Evolutionary conservation across 2,888 invertebrate species (phyloP).

Genomic region (Epirrhoe tristata): DNA sequence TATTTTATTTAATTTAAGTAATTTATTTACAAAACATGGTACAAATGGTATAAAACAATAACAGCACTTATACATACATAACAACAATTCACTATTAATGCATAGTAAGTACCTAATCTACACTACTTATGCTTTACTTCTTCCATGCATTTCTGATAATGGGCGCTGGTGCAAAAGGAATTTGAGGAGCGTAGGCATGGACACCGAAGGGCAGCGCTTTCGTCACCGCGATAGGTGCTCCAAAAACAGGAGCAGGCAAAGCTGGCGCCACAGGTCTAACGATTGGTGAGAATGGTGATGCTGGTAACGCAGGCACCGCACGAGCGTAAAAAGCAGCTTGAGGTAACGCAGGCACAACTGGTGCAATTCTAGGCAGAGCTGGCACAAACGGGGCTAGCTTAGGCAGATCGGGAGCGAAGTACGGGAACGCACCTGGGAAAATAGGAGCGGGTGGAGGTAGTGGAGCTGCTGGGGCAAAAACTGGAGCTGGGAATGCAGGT

Average conservation of each 20-base stretch:
- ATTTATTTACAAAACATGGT: constrained; percentile 60
- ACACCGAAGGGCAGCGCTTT: constrained; percentile 54
- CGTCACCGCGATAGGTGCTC: constrained; percentile 59
- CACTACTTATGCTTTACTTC: constrained; percentile 62
- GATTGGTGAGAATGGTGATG: constrained; percentile 63
- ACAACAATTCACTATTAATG: constrained; percentile 40
- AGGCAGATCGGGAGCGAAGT: constrained; percentile 36
- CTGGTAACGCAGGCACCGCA: constrained; percentile 45
- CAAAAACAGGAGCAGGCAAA: constrained; percentile 52
- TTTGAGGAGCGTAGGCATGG: constrained; percentile 57
- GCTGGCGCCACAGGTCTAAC: constrained; percentile 56
- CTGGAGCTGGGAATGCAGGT: constrained; percentile 41
- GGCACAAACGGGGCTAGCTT: constrained; percentile 40
- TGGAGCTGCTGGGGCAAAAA: constrained; percentile 37
- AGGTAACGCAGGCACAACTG: constrained; percentile 35
- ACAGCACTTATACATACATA: constrained; percentile 47
- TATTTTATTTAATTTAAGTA: too few relatives aligned
- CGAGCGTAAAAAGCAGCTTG: constrained; percentile 52
- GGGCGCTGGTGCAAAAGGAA: constrained; percentile 56
- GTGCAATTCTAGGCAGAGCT: constrained; percentile 41
- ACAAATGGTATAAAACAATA: constrained; percentile 58
- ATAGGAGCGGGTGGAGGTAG: constrained; percentile 45
- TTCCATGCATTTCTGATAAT: constrained; percentile 68
- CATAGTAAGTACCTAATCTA: constrained; percentile 1
- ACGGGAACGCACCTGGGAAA: constrained; percentile 36